Base-by-base conservation (phyloP, 2,888 invertebrate species). In the Galerucella nymphaeae region DNA sequence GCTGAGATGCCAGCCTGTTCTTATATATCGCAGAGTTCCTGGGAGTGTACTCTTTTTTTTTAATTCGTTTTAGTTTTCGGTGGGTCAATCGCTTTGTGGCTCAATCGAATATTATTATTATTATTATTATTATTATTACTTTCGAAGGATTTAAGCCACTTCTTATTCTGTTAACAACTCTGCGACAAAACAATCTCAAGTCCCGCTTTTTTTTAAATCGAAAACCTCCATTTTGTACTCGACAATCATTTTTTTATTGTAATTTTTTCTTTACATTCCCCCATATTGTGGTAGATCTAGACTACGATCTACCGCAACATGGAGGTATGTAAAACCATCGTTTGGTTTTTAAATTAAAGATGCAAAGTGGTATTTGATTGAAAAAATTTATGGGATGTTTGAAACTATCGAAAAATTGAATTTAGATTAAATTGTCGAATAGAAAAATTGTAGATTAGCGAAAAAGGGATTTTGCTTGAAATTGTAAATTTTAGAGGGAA, bases 1-100 rank as follows among this genome's bases (percentile, higher is more conserved):
- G 80, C 80, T 78, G 77, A 77, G 78, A 80, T 79, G 78, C 82
- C 82, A 80, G 82, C 82, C 82, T 82, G 80, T 71, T 64, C 66
- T 53, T 64, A 63, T 72, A 50, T 58, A 42, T 63, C 78, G 78
- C 78, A 76, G 81, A 82, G 82, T 82, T 83, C 81, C 82, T 82
- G 82, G 82, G 81, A 82, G 79, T 81, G 81, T 82, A 81, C 74
- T 79, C 67, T 74, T 68, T 71, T 74, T 65, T 45, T 55, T 72
- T n/a, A n/a, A n/a, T 75, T 45, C 65, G 13, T 23, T 62, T 59
- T 16, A 14, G 41, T 59, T 30, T 41, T 58, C 48, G 57, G 72
- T 73, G 57, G 66, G 62, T 69, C 50, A 10, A 16, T n/a, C 41
- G 59, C 63, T 70, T 70, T 63, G 48, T 50, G 70, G 57, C 57